Conservation (phyloP, 2,113 vertebrate genomes). For the Lutjanus erythropterus region DNA sequence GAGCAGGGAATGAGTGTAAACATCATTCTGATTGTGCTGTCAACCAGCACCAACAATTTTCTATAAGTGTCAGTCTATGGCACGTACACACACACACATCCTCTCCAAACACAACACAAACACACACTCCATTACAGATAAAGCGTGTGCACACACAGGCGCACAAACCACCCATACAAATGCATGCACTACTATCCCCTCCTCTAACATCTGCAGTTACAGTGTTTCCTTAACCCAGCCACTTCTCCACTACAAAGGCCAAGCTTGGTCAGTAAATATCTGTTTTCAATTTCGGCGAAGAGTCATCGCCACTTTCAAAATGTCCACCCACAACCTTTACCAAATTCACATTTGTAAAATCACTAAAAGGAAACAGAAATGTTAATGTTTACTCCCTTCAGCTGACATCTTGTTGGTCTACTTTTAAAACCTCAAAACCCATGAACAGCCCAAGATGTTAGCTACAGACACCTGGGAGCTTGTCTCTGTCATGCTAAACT, state of each 20-base stretch:
- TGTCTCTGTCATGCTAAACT: no score
- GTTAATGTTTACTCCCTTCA: neutral
- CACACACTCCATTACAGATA: slow-evolving; percentile 8
- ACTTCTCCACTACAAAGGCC: neutral
- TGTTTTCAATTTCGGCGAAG: neutral
- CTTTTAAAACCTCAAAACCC: neutral
- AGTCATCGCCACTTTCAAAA: neutral
- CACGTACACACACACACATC: neutral
- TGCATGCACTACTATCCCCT: neutral
- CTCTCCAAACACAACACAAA: neutral
- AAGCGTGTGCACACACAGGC: neutral
- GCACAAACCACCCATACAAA: neutral
- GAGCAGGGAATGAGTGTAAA: neutral
- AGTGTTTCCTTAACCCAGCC: neutral
- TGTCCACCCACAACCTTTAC: neutral
- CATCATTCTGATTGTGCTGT: slow-evolving; percentile 11
- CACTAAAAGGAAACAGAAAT: neutral
- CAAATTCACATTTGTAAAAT: neutral
- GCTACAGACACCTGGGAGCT: no score
- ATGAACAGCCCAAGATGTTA: neutral
- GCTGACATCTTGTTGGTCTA: neutral
- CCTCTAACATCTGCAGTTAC: neutral
- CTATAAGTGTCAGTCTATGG: neutral
- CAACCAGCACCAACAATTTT: neutral
- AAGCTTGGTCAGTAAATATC: neutral